A percentile compares a stretch with the other conserved stretches of the same genome.
Evolutionary conservation across 2,888 invertebrate genomes (phyloP).

Genomic region (Calameuta filiformis): DNA sequence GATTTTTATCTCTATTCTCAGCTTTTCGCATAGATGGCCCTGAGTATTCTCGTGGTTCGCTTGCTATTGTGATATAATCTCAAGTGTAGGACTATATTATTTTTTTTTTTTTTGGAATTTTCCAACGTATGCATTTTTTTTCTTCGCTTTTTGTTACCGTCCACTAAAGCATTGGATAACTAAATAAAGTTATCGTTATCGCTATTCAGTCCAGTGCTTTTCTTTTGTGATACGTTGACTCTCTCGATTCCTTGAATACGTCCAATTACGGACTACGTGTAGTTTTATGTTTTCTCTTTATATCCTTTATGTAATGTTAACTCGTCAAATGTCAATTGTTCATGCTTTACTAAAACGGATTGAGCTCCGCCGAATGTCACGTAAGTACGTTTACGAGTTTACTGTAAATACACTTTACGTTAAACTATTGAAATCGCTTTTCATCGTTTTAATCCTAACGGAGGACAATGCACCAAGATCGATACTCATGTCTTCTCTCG

Average conservation of each 20-base stretch:
- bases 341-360: slow-evolving; percentile 6
- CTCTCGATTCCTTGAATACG: neutral
- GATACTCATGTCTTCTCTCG: slow-evolving; percentile 29
- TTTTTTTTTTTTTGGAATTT: slow-evolving; percentile 21
- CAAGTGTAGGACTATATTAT: neutral
- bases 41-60: neutral
- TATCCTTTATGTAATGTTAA: neutral
- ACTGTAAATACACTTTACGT: neutral
- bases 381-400: slow-evolving; percentile 14
- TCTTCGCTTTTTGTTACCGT: neutral
- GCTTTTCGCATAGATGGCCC: slow-evolving; percentile 11
- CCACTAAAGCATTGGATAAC: neutral
- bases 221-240: neutral
- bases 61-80: neutral
- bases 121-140: slow-evolving; percentile 7
- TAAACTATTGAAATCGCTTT: neutral
- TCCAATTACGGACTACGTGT: neutral
- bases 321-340: neutral
- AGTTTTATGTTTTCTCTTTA: neutral
- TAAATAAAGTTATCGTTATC: neutral
- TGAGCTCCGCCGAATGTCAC: slow-evolving; percentile 12
- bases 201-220: neutral
- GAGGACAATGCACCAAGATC: neutral
- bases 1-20: slow-evolving; percentile 12
- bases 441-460: neutral